phyloP scores from a whole-genome alignment of 2,113 vertebrate genomes.

The Hassar affinis region DNA sequence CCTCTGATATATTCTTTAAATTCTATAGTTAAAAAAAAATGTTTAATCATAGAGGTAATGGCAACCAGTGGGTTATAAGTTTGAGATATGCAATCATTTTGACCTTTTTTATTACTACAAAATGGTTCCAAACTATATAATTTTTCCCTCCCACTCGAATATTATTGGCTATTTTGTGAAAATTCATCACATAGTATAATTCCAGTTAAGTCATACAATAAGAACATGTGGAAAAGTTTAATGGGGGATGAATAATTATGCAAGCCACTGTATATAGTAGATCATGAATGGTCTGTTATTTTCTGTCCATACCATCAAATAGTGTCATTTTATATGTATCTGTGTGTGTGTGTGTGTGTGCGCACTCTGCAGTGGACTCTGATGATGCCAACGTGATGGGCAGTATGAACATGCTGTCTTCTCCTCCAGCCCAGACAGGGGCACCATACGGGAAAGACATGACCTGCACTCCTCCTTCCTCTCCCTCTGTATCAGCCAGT shows the following conservation, averaged over 20 bases:
- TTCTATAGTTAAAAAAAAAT: background rate
- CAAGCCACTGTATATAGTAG: background rate
- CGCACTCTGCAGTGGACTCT: constrained; percentile 77
- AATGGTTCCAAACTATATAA: background rate
- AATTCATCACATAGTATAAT: background rate
- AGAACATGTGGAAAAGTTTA: background rate
- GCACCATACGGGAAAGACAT: constrained; percentile 79
- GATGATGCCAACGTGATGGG: constrained; percentile 82
- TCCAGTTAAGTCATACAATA: background rate
- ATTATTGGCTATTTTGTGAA: background rate
- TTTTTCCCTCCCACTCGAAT: background rate
- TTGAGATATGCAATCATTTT: background rate
- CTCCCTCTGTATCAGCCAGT: constrained; percentile 82
- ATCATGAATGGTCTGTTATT: background rate
- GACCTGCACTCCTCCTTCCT: constrained; percentile 82
- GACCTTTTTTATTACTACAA: background rate
- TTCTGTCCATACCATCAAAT: background rate
- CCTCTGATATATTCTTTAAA: background rate
- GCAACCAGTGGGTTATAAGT: background rate
- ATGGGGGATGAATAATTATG: background rate
- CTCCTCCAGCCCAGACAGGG: constrained; percentile 69
- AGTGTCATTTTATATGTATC: background rate
- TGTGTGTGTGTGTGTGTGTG: constrained; percentile 6
- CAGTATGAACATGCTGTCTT: constrained; percentile 77
- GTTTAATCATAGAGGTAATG: background rate